phyloP scores from a whole-genome alignment of 2,113 vertebrate species.

The Cinclus cinclus region DNA sequence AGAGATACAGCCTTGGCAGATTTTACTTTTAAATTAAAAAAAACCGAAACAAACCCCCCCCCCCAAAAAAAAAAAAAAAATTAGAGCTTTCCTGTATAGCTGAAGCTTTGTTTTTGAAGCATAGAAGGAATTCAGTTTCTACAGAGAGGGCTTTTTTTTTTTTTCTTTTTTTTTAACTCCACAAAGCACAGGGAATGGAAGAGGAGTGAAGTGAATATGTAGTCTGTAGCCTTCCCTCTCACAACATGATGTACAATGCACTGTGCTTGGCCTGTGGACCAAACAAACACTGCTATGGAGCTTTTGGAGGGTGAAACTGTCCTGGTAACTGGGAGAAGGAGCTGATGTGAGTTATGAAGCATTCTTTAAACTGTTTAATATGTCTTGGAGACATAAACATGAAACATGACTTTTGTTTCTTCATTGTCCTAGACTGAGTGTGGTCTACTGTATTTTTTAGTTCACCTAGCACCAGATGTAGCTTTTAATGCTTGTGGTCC shows the following conservation, averaged over 20 bases:
- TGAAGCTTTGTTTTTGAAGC: background rate
- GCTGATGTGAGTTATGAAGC: background rate
- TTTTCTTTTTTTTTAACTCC: no score
- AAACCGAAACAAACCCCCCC: background rate
- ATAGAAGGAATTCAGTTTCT: background rate
- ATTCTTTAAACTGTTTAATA: background rate
- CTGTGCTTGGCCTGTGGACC: background rate
- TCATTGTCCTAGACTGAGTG: background rate
- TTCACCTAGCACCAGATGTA: background rate
- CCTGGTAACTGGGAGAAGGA: background rate
- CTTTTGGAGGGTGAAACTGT: background rate
- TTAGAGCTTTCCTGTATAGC: background rate
- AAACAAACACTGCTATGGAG: background rate
- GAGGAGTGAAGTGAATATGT: background rate
- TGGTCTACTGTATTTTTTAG: background rate
- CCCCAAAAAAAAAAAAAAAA: background rate
- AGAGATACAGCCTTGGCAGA: background rate
- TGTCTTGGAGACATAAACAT: background rate
- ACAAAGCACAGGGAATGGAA: background rate
- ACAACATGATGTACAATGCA: background rate
- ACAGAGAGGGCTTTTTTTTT: rapidly evolving
- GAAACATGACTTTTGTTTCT: background rate
- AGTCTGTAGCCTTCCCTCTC: background rate
- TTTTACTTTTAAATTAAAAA: background rate
- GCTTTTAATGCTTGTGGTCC: background rate